These are phyloP conservation scores for Pipistrellus nathusii DNA, from an alignment of 2,797 vertebrate species.

Conservation along the genomic window DNA sequence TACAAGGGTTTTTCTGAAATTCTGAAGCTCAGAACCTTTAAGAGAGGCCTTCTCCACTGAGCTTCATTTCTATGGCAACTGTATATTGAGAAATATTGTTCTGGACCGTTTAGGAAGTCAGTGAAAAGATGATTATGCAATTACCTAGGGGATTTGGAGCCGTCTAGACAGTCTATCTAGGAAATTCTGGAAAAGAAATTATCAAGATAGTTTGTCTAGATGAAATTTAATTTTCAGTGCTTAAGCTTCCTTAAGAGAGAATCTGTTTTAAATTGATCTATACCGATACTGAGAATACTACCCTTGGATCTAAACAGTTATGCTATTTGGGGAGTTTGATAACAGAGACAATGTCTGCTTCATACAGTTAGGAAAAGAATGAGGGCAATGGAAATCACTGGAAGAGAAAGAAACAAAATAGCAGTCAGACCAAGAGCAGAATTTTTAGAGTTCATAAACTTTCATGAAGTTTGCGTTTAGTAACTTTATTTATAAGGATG, in stretches of 20 bases:
- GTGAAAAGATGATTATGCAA: conserved; percentile 64
- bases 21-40: background rate
- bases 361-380: background rate
- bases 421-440: background rate
- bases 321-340: conserved; percentile 1
- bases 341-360: background rate
- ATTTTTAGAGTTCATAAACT: background rate
- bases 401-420: background rate
- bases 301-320: conserved; percentile 47
- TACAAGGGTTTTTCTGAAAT: background rate
- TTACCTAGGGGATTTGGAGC: conserved; percentile 64
- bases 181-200: conserved; percentile 82
- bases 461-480: background rate
- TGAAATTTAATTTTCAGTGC: conserved; percentile 73
- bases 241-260: conserved; percentile 69
- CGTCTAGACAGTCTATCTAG: conserved; percentile 78
- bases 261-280: conserved; percentile 69
- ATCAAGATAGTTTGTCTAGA: conserved; percentile 75
- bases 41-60: background rate
- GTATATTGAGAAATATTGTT: conserved; percentile 53
- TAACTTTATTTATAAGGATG: background rate
- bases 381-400: background rate
- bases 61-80: conserved; percentile 46
- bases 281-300: conserved; percentile 49
- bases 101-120: conserved; percentile 48